Conservation (phyloP, 92 coral and sea anemone genomes). For the Porites rus region DNA sequence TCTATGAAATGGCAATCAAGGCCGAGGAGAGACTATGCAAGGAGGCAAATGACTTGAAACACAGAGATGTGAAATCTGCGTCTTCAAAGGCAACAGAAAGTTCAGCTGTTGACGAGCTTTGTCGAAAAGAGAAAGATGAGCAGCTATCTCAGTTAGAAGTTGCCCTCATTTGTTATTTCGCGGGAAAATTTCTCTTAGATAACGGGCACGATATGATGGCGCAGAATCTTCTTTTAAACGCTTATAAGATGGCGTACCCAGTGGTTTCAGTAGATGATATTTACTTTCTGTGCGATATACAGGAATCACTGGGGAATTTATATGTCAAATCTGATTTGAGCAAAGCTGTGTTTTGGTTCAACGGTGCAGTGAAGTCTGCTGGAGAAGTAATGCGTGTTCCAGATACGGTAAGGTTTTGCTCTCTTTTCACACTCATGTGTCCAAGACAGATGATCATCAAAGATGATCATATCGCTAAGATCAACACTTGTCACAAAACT, state of each 20-base stretch:
- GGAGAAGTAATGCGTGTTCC: slow-evolving; percentile 70
- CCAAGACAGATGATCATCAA: not conserved
- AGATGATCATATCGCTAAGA: not conserved
- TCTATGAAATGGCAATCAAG: slow-evolving; percentile 69
- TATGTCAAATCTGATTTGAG: slow-evolving; percentile 56
- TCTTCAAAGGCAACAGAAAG: slow-evolving; percentile 47
- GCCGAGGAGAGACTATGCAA: slow-evolving; percentile 52
- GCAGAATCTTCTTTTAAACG: slow-evolving; percentile 72
- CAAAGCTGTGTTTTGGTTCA: slow-evolving; percentile 85
- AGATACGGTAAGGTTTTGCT: slow-evolving; percentile 69
- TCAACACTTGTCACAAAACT: not conserved
- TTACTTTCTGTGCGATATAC: slow-evolving; percentile 76
- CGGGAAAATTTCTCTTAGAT: slow-evolving; percentile 77
- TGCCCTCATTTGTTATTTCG: slow-evolving; percentile 61
- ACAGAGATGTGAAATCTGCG: slow-evolving; percentile 43
- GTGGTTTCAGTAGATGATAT: slow-evolving; percentile 89
- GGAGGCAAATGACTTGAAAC: not conserved
- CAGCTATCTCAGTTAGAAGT: slow-evolving; percentile 71
- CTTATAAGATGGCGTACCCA: slow-evolving; percentile 87
- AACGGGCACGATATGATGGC: slow-evolving; percentile 71
- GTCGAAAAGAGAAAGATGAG: slow-evolving; percentile 59
- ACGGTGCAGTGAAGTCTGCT: slow-evolving; percentile 78
- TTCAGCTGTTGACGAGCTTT: slow-evolving; percentile 61
- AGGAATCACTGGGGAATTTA: slow-evolving; percentile 84
- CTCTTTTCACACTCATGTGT: not conserved